phyloP scores from a whole-genome alignment of 2,113 vertebrate genomes.

The Paradoxurus hermaphroditus region DNA sequence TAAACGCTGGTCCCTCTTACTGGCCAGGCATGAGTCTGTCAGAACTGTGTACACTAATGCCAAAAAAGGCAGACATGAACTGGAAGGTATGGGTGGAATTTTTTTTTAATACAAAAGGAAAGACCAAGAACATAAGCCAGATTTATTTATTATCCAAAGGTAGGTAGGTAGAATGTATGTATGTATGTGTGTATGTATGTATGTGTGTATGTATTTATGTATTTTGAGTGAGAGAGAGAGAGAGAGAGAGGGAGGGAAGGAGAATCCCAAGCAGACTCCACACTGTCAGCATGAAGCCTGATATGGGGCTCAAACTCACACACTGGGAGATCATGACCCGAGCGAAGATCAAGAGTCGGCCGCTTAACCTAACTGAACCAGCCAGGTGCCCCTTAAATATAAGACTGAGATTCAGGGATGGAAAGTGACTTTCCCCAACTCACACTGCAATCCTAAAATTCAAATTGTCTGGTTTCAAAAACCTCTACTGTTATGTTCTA shows the following conservation, averaged over 20 bases:
- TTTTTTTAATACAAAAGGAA: not conserved
- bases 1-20: not conserved
- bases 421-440: not conserved
- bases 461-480: slow-evolving; percentile 20
- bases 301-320: too few species aligned
- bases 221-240: too few species aligned
- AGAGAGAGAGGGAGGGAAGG: too few species aligned
- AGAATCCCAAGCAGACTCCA: too few species aligned
- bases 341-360: too few species aligned
- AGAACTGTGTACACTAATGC: not conserved
- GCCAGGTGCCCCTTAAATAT: not conserved
- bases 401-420: not conserved
- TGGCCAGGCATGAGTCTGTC: not conserved
- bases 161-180: too few species aligned
- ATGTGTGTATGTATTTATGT: too few species aligned
- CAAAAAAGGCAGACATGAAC: not conserved
- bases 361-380: too few species aligned
- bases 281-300: too few species aligned
- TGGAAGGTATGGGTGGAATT: not conserved
- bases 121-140: not conserved
- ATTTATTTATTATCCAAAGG: not conserved
- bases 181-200: too few species aligned
- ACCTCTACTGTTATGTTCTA: not conserved
- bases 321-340: too few species aligned
- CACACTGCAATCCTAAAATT: not conserved